phyloP scores from a whole-genome alignment of 2,888 invertebrate genomes.

The Troglohyphantes excavatus region DNA sequence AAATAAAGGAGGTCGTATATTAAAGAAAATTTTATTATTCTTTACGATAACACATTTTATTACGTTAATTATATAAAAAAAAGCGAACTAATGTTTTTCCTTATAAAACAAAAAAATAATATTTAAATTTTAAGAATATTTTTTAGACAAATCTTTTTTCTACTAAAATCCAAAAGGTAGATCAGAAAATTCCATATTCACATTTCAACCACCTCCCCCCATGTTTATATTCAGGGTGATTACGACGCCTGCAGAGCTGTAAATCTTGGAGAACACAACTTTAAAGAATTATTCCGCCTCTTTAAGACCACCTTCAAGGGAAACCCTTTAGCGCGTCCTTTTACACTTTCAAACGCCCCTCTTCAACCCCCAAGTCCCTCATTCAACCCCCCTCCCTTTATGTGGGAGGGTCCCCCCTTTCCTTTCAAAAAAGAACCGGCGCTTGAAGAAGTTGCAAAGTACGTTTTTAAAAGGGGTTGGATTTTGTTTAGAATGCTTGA shows the following conservation, averaged over 20 bases:
- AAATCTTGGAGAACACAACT: conserved; percentile 30
- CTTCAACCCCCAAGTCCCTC: conserved; percentile 42
- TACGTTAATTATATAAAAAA: too few relatives aligned
- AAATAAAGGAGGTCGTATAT: too few relatives aligned
- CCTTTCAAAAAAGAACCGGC: background rate
- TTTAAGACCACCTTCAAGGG: conserved; percentile 43
- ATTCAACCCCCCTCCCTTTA: conserved; percentile 18
- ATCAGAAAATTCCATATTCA: background rate
- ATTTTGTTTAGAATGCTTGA: conserved; percentile 42
- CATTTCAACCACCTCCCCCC: background rate
- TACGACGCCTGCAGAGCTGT: conserved; percentile 3
- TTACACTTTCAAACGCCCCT: conserved; percentile 39
- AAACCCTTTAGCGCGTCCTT: conserved; percentile 18
- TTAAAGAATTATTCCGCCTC: conserved; percentile 60
- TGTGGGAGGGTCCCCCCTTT: background rate
- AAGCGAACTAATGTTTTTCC: too few relatives aligned
- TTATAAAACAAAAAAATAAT: too few relatives aligned
- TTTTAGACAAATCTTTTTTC: too few relatives aligned
- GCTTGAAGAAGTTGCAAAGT: background rate
- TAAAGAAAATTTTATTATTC: too few relatives aligned
- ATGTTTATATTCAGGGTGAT: conserved; percentile 29
- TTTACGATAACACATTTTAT: too few relatives aligned
- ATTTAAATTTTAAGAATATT: too few relatives aligned
- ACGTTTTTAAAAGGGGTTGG: conserved; percentile 12
- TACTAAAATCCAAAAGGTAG: too few relatives aligned